These are phyloP conservation scores for Holotrichia oblita DNA, from an alignment of 1,140 invertebrate species.

Conservation along the genomic window DNA sequence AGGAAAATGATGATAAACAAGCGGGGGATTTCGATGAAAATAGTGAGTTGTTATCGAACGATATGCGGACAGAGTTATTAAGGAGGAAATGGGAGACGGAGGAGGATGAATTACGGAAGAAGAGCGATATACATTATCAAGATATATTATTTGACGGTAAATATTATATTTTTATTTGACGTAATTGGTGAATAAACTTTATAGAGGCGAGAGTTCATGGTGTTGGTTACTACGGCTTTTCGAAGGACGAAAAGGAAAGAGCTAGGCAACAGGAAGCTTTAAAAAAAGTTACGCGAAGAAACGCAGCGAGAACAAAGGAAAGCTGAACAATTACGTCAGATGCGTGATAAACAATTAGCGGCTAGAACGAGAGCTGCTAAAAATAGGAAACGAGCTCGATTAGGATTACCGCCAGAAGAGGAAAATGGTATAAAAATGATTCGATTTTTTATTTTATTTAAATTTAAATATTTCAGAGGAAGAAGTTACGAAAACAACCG, in stretches of 20 bases:
- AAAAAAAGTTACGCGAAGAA: slow-evolving; percentile 72
- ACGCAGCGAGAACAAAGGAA: slow-evolving; percentile 75
- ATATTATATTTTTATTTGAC: slow-evolving; percentile 38
- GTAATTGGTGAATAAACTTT: slow-evolving; percentile 55
- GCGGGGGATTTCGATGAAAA: slow-evolving; percentile 40
- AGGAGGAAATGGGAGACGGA: slow-evolving; percentile 75
- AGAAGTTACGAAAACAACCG: slow-evolving; percentile 63
- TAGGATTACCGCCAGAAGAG: slow-evolving; percentile 76
- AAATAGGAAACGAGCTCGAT: slow-evolving; percentile 77
- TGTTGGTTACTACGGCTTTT: slow-evolving; percentile 89
- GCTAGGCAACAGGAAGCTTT: slow-evolving; percentile 80
- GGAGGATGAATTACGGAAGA: slow-evolving; percentile 67
- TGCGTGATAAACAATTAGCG: slow-evolving; percentile 75
- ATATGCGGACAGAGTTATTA: slow-evolving; percentile 67
- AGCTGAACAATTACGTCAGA: slow-evolving; percentile 69
- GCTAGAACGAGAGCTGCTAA: slow-evolving; percentile 81
- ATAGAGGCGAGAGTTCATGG: slow-evolving; percentile 87
- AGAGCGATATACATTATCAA: slow-evolving; percentile 83
- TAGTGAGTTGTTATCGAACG: slow-evolving; percentile 60
- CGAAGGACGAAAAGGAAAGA: slow-evolving; percentile 81
- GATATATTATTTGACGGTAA: slow-evolving; percentile 87
- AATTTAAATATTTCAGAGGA: slow-evolving; percentile 57
- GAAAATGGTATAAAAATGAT: slow-evolving; percentile 47
- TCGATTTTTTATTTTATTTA: slow-evolving; percentile 47
- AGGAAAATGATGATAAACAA: slow-evolving; percentile 36